Percentiles rank a stretch among this genome's conserved stretches.
These are phyloP conservation scores for Stegastes partitus DNA, from an alignment of 2,113 vertebrate species.

Conservation along the genomic window DNA sequence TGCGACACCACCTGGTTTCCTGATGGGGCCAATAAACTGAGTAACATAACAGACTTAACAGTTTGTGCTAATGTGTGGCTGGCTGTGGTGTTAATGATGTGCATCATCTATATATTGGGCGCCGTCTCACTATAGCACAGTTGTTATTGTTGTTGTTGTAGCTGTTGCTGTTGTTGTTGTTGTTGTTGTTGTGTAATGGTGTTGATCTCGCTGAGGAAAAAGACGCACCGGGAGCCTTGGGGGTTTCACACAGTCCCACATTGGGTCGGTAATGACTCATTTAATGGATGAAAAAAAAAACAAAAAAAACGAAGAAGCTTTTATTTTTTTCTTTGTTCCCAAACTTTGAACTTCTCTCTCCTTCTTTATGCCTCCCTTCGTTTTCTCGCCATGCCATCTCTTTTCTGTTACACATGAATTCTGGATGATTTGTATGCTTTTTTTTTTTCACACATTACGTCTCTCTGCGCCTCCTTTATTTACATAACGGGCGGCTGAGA, in stretches of 20 bases:
- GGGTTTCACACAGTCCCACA: slow-evolving; percentile 59
- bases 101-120: slow-evolving; percentile 64
- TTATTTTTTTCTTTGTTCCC: slow-evolving; percentile 55
- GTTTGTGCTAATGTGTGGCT: slow-evolving; percentile 70
- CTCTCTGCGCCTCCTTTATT: slow-evolving; percentile 48
- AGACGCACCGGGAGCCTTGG: slow-evolving; percentile 65
- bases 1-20: slow-evolving; percentile 32
- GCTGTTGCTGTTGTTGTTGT: slow-evolving; percentile 52
- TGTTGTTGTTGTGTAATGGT: slow-evolving; percentile 71
- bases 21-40: slow-evolving; percentile 35
- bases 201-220: slow-evolving; percentile 69
- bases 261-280: slow-evolving; percentile 69
- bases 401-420: slow-evolving; percentile 10
- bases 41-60: slow-evolving; percentile 52
- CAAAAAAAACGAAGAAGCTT: slow-evolving; percentile 27
- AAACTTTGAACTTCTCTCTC: background rate
- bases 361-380: background rate
- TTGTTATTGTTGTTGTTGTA: slow-evolving; percentile 63
- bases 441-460: slow-evolving; percentile 40
- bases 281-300: slow-evolving; percentile 46
- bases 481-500: slow-evolving; percentile 65
- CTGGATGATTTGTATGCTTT: slow-evolving; percentile 35
- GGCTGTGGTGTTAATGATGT: slow-evolving; percentile 75
- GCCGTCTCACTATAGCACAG: slow-evolving; percentile 64
- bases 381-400: background rate